Evolutionary conservation across 2,797 vertebrate genomes (phyloP).

Genomic region (Botia almorhae): DNA sequence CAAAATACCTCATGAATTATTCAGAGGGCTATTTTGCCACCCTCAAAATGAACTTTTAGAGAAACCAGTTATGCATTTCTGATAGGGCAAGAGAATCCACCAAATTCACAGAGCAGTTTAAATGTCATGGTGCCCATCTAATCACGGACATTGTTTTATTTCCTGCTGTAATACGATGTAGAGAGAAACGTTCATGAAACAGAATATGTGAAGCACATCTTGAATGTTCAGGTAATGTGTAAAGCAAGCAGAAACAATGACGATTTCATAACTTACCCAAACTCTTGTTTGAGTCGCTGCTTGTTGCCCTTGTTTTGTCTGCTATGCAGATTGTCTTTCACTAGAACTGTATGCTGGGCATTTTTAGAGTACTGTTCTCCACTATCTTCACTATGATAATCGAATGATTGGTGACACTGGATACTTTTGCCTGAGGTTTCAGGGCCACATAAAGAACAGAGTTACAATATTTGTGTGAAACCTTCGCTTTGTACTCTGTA

Average conservation of each 20-base stretch:
- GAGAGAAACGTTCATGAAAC: slow-evolving; percentile 21
- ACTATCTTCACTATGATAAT: slow-evolving; percentile 49
- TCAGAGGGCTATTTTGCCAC: slow-evolving; percentile 66
- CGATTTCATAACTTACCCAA: slow-evolving; percentile 10
- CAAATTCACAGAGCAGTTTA: slow-evolving; percentile 49
- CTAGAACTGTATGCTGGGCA: slow-evolving; percentile 39
- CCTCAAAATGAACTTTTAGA: slow-evolving; percentile 67
- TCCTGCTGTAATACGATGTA: slow-evolving; percentile 17
- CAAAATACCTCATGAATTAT: slow-evolving; percentile 67
- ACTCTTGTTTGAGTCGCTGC: slow-evolving; percentile 31
- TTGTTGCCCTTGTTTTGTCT: slow-evolving; percentile 47
- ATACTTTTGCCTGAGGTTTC: slow-evolving; percentile 47
- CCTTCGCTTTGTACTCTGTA: slow-evolving; percentile 13
- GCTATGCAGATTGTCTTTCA: slow-evolving; percentile 56
- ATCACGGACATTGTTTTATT: slow-evolving; percentile 51
- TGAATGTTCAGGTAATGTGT: slow-evolving; percentile 1
- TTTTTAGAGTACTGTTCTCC: slow-evolving; percentile 41
- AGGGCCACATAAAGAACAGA: slow-evolving; percentile 39
- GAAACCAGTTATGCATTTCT: slow-evolving; percentile 66
- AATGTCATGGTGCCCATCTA: slow-evolving; percentile 48
- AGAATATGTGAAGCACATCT: slow-evolving; percentile 33
- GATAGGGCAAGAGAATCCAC: slow-evolving; percentile 59
- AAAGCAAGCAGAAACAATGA: slow-evolving; percentile 10
- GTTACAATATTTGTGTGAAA: slow-evolving; percentile 29
- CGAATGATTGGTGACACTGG: slow-evolving; percentile 51